phyloP scores from a whole-genome alignment of 2,113 vertebrate species.

The Leptocoma aspasia region DNA sequence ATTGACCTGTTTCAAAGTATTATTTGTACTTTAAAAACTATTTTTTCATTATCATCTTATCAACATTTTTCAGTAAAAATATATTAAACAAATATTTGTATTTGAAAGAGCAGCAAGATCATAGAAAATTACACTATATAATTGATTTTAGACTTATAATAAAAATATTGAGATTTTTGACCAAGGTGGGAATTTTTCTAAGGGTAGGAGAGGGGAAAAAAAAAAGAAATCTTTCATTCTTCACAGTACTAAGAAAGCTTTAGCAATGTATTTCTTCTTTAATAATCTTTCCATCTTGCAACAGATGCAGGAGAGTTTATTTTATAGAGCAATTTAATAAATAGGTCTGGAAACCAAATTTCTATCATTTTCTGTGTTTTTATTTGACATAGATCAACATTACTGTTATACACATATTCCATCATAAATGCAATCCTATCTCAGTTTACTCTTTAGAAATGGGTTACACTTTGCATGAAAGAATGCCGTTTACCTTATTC shows the following conservation, averaged over 20 bases:
- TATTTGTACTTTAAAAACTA: neutral
- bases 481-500: neutral
- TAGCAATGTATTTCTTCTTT: neutral
- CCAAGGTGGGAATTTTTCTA: neutral
- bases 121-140: neutral
- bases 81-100: neutral
- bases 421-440: neutral
- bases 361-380: neutral
- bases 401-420: neutral
- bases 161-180: neutral
- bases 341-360: neutral
- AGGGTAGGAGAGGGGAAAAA: neutral
- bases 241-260: neutral
- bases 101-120: neutral
- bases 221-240: neutral
- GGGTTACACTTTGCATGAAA: neutral
- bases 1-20: neutral
- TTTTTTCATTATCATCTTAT: neutral
- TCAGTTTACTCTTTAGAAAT: neutral
- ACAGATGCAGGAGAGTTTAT: neutral
- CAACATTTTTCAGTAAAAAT: neutral
- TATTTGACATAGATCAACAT: neutral
- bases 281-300: neutral
- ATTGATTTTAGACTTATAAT: neutral
- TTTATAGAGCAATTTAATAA: neutral